Evolutionary conservation across 2,888 invertebrate species (phyloP), one percentile per base, ranked within the genome.

Genomic region (Thereva nobilitata): DNA sequence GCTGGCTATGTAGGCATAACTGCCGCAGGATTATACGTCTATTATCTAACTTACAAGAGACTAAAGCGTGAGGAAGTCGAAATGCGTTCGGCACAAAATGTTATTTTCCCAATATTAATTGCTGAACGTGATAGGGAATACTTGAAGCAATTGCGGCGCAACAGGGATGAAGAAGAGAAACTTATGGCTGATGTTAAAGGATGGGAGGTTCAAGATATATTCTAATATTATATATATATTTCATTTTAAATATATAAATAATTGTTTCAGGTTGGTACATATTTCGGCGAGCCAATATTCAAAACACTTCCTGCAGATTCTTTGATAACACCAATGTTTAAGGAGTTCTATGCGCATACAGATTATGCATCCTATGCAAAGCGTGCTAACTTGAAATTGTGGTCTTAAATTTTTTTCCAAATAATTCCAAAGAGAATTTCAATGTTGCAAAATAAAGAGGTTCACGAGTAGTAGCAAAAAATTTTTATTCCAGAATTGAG

Each of bases 121-220:
- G 96, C 96, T 0, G 96, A 96, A 78, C 84, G 89, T 68, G 94
- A 96, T 78, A 84, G 96, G 74, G 88, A 87, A 83, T 95, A 86
- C 74, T 77, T 97, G 77, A 93, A 90, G 75, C 92, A 94, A 74
- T 74, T 92, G 44, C 85, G 90, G 63, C 84, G 84, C 67, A 92
- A 93, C 79, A 86, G 94, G 10, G 93, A 94, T 10, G 90, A 90
- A 71, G 97, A 97, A 80, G 84, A 84, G 1, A 87, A 91, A 66
- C 83, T 97, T 41, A 97, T 97, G 97, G 87, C 88, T 71, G 87
- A 95, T 79, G 92, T 94, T 9, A 90, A 91, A 67, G 91, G 91
- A 72, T 97, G 97, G 97, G 88, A 91, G 83, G 86, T 86, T 74
- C 73, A 65, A 64, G 1, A 38, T 3, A 10, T 3, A 4, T 34